Evolutionary conservation across 2,797 vertebrate species (phyloP).

Genomic region (Lagothrix lagotricha): DNA sequence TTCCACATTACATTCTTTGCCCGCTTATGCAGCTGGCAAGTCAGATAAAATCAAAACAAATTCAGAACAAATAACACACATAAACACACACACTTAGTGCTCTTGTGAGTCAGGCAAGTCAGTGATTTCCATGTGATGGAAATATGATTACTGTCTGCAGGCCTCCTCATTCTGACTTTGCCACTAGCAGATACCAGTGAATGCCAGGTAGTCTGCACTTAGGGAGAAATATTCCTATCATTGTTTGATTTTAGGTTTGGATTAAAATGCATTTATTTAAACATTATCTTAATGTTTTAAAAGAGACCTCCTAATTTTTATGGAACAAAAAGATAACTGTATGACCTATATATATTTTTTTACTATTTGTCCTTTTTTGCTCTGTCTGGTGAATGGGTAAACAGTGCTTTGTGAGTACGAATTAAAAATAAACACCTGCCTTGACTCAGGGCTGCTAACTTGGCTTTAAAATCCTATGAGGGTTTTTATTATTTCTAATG

Average conservation of each 20-base stretch:
- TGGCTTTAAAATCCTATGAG: neutral
- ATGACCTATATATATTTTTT: neutral
- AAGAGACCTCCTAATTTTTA: conserved; percentile 40
- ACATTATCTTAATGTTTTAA: neutral
- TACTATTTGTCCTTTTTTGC: neutral
- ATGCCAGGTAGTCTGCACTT: neutral
- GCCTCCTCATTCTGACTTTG: neutral
- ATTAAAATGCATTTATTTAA: conserved; percentile 4
- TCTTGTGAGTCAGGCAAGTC: conserved; percentile 28
- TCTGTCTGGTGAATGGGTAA: neutral
- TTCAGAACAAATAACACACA: conserved; percentile 52
- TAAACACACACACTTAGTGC: neutral
- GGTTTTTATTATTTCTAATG: neutral
- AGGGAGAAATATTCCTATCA: conserved; percentile 38
- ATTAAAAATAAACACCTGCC: conserved; percentile 9
- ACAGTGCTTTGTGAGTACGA: neutral
- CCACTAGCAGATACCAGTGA: neutral
- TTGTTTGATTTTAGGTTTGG: neutral
- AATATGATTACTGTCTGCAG: neutral
- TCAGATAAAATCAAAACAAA: conserved; percentile 41
- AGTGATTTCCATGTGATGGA: neutral
- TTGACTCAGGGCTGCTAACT: neutral
- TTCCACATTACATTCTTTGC: conserved; percentile 57
- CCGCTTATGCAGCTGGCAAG: conserved; percentile 48
- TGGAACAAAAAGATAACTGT: conserved; percentile 27